These are phyloP conservation scores for Rhyacophila evoluta DNA, from an alignment of 2,888 invertebrate genomes.

Conservation along the genomic window DNA sequence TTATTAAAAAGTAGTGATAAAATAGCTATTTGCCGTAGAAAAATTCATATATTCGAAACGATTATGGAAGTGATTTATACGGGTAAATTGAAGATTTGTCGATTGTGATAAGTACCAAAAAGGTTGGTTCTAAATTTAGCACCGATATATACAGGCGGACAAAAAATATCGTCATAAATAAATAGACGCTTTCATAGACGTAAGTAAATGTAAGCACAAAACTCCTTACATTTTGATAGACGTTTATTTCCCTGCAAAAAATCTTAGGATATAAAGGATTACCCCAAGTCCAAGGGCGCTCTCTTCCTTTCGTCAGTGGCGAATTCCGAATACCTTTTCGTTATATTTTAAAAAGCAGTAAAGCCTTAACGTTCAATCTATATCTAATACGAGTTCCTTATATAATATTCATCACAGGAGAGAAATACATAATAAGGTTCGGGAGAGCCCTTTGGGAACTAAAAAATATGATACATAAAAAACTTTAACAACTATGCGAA, in stretches of 20 bases:
- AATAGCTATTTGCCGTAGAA: too few species aligned
- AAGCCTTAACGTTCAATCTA: neutral
- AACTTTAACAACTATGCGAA: too few species aligned
- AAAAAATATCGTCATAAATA: neutral
- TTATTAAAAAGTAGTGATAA: too few species aligned
- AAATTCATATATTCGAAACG: neutral
- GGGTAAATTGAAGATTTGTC: neutral
- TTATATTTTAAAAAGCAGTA: neutral
- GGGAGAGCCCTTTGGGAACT: neutral
- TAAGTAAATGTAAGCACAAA: neutral
- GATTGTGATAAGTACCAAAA: neutral
- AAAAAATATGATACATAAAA: neutral
- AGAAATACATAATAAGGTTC: neutral
- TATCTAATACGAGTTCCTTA: neutral
- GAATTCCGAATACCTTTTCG: neutral
- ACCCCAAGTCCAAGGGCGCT: neutral
- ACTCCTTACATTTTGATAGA: neutral
- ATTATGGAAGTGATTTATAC: neutral
- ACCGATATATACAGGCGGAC: neutral
- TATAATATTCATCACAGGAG: neutral
- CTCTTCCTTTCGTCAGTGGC: neutral
- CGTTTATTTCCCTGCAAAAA: conserved; percentile 17
- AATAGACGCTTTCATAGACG: neutral
- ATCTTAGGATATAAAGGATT: neutral
- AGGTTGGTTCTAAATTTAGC: neutral